These are phyloP conservation scores for Clupea harengus DNA, from an alignment of 2,113 vertebrate species.

Conservation along the genomic window DNA sequence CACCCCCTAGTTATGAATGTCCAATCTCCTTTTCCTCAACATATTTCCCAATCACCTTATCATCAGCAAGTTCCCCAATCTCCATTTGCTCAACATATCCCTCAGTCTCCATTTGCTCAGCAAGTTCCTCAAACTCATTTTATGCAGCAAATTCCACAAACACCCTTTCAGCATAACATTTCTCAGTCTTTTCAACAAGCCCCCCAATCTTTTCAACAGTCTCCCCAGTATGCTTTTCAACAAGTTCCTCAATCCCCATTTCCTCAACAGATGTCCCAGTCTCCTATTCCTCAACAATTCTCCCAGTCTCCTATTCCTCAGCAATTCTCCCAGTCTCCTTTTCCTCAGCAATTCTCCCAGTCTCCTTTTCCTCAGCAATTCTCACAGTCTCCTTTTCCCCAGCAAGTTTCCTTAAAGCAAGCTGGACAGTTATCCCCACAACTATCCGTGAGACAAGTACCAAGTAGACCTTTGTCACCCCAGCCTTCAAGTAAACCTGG, in stretches of 20 bases:
- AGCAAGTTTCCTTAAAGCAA: conserved; percentile 64
- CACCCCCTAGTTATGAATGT: conserved; percentile 40
- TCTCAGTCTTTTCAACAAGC: not conserved
- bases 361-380: conserved; percentile 25
- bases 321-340: conserved; percentile 36
- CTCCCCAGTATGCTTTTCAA: too few species aligned
- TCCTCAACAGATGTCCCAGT: conserved; percentile 60
- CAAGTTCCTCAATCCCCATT: conserved; percentile 28
- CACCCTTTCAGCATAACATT: not conserved
- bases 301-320: conserved; percentile 37
- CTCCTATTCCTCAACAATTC: too few species aligned
- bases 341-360: conserved; percentile 56
- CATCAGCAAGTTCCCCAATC: not conserved
- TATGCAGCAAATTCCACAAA: not conserved
- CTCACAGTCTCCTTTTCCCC: conserved; percentile 45
- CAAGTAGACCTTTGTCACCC: conserved; percentile 57
- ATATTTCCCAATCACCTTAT: conserved; percentile 48
- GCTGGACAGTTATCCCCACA: conserved; percentile 62
- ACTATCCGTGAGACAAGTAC: conserved; percentile 59
- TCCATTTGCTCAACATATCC: conserved; percentile 58
- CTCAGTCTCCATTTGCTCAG: conserved; percentile 15
- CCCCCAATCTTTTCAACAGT: conserved; percentile 51
- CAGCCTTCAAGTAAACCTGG: conserved; percentile 45
- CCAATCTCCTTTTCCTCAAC: conserved; percentile 53
- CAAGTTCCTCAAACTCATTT: not conserved